A percentile compares a stretch with the other conserved stretches of the same genome.
phyloP scores from a whole-genome alignment of 2,113 vertebrate species.

The Bombycilla garrulus region DNA sequence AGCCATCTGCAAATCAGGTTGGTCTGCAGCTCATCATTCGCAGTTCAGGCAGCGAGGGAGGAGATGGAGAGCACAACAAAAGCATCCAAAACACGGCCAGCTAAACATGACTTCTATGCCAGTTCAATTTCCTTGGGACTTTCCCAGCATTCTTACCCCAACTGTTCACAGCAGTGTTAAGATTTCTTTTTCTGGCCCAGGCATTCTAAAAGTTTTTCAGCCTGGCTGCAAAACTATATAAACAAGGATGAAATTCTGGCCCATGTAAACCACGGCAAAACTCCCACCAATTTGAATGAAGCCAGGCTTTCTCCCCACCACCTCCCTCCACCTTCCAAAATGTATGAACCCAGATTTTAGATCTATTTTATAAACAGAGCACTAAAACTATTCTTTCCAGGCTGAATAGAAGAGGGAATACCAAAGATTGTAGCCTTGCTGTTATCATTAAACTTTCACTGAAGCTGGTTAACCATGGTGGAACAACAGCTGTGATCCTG shows the following conservation, averaged over 20 bases:
- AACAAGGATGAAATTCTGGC: constrained; percentile 49
- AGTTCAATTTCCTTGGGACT: constrained; percentile 42
- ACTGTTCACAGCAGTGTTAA: not conserved
- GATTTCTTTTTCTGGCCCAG: constrained; percentile 36
- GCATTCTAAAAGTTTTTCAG: constrained; percentile 17
- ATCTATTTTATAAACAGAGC: constrained; percentile 21
- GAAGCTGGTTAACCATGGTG: not conserved
- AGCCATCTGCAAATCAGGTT: not conserved
- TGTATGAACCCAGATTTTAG: constrained; percentile 19
- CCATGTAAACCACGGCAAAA: constrained; percentile 16
- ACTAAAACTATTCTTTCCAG: not conserved
- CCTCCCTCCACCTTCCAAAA: not conserved
- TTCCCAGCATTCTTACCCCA: constrained; percentile 43
- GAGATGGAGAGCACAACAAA: not conserved
- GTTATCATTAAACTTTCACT: constrained; percentile 7
- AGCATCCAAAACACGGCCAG: not conserved
- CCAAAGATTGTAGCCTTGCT: not conserved
- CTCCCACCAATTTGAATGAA: constrained; percentile 33
- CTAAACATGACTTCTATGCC: not conserved
- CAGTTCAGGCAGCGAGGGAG: not conserved
- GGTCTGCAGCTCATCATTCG: not conserved
- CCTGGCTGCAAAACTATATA: constrained; percentile 40
- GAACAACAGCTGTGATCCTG: not conserved
- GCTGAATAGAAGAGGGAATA: not conserved
- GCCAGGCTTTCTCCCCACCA: not conserved